Conservation (phyloP, 2,113 vertebrate genomes). For the Thinocorus orbignyianus region DNA sequence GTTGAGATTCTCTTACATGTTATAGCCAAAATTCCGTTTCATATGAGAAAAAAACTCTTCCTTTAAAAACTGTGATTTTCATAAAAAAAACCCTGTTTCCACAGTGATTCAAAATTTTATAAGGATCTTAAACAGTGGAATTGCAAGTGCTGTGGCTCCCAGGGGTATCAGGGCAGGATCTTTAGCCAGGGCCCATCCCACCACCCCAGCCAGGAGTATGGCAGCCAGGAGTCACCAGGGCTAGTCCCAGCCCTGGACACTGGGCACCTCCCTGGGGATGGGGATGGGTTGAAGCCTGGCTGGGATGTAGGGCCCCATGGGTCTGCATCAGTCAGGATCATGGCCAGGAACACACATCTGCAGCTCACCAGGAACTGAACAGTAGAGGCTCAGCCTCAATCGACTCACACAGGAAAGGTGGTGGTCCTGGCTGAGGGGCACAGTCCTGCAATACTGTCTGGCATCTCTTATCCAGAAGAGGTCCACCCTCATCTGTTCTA, state of each 20-base stretch:
- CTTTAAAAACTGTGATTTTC: not conserved
- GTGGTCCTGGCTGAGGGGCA: not conserved
- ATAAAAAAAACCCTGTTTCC: not conserved
- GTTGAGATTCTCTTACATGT: not conserved
- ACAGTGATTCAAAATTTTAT: not conserved
- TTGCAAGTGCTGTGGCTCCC: not conserved
- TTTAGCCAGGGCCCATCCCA: not conserved
- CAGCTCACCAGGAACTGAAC: not conserved
- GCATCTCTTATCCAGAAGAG: not conserved
- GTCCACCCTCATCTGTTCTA: not conserved
- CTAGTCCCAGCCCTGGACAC: not conserved
- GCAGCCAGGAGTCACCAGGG: not conserved
- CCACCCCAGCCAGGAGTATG: not conserved
- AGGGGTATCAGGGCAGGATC: not conserved
- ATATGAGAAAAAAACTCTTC: not conserved
- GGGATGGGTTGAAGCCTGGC: not conserved
- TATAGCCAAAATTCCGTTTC: not conserved
- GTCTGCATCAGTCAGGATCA: not conserved
- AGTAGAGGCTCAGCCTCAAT: not conserved
- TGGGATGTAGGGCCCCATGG: fast-evolving
- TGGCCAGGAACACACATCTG: not conserved
- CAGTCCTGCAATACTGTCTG: not conserved
- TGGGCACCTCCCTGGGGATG: not conserved
- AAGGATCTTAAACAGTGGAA: not conserved
- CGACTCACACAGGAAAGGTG: not conserved